Evolutionary conservation across 1,140 invertebrate genomes (phyloP).

Genomic region (Pinna nobilis): DNA sequence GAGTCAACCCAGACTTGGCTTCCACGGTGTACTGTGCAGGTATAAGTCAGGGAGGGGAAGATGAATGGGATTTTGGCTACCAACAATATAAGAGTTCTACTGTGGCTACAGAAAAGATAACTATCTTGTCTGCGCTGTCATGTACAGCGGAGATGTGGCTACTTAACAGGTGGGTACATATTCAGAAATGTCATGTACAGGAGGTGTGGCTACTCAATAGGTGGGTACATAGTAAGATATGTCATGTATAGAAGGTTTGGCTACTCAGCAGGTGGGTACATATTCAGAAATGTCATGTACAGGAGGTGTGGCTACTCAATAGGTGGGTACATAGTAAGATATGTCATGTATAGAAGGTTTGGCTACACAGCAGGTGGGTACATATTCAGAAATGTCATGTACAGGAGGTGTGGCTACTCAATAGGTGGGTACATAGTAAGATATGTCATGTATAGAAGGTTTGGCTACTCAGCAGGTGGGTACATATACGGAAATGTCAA

Average conservation of each 20-base stretch:
- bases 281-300: background rate
- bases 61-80: conserved; percentile 90
- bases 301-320: background rate
- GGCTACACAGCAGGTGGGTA: background rate
- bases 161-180: conserved; percentile 45
- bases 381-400: too few relatives aligned
- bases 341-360: background rate
- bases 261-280: background rate
- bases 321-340: background rate
- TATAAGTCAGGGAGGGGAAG: conserved; percentile 81
- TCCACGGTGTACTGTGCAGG: conserved; percentile 86
- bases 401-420: too few relatives aligned
- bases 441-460: too few relatives aligned
- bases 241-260: background rate
- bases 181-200: background rate
- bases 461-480: too few relatives aligned
- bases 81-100: conserved; percentile 82
- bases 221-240: background rate
- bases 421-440: too few relatives aligned
- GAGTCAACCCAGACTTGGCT: conserved; percentile 85
- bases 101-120: conserved; percentile 83
- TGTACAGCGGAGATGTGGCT: conserved; percentile 53
- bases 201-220: background rate
- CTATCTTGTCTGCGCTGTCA: conserved; percentile 44
- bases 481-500: too few relatives aligned